Percentiles rank a stretch among this genome's conserved stretches.
phyloP scores from a whole-genome alignment of 2,113 vertebrate species.

The Osmerus eperlanus region DNA sequence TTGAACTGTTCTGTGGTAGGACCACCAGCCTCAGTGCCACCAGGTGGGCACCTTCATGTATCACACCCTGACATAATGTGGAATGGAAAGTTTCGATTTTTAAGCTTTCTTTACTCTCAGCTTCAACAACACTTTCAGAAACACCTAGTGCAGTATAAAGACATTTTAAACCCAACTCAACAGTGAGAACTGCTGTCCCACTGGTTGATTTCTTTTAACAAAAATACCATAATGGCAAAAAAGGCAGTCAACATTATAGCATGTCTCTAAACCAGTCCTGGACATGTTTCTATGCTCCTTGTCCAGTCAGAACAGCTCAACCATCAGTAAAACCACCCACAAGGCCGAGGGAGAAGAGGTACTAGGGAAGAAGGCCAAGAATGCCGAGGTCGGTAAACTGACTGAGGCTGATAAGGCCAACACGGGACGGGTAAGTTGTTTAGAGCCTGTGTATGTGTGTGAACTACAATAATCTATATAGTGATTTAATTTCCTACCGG shows the following conservation, averaged over 20 bases:
- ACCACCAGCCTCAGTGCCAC: too few species aligned
- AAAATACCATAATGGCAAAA: too few species aligned
- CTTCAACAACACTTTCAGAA: too few species aligned
- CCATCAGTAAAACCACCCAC: conserved; percentile 12
- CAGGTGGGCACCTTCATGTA: too few species aligned
- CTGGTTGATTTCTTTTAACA: too few species aligned
- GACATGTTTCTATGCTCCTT: neutral
- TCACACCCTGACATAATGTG: neutral
- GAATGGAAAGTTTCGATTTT: neutral
- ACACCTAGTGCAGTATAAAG: too few species aligned
- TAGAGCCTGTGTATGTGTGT: neutral
- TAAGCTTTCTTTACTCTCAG: neutral
- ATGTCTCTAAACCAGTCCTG: neutral
- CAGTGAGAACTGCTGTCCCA: too few species aligned
- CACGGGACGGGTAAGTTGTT: conserved; percentile 81
- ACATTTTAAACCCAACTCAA: too few species aligned
- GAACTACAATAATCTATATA: neutral
- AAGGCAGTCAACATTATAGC: too few species aligned
- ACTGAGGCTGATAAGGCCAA: conserved; percentile 86
- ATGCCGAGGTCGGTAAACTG: conserved; percentile 78
- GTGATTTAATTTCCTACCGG: too few species aligned
- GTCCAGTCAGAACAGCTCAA: conserved; percentile 56
- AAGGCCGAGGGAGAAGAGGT: conserved; percentile 15
- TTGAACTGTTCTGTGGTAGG: too few species aligned
- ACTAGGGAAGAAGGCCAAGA: conserved; percentile 44